Conservation (phyloP, 92 coral and sea anemone species). For the Anthopleura xanthogrammica region DNA sequence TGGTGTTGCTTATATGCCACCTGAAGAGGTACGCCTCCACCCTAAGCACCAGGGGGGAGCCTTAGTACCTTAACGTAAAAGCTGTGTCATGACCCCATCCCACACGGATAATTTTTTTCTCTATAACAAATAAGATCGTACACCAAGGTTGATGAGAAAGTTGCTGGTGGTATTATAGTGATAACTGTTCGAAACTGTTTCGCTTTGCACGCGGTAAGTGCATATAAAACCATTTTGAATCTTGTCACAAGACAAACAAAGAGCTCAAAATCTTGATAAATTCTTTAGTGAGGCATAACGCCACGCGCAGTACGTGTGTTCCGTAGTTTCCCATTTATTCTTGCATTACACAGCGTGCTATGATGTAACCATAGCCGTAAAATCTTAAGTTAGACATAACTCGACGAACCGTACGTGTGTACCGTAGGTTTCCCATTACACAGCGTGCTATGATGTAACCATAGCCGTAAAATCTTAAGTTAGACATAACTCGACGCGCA, state of each 20-base stretch:
- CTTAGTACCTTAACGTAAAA: conserved; percentile 2
- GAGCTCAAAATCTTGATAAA: too few relatives aligned
- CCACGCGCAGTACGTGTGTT: background rate
- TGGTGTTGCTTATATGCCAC: conserved; percentile 84
- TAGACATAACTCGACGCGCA: background rate
- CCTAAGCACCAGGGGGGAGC: conserved; percentile 18
- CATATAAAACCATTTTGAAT: too few relatives aligned
- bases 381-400: too few relatives aligned
- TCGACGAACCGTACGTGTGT: background rate
- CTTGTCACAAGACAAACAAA: too few relatives aligned
- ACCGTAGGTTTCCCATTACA: background rate
- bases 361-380: too few relatives aligned
- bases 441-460: background rate
- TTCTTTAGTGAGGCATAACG: background rate
- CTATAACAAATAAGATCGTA: background rate
- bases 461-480: too few relatives aligned
- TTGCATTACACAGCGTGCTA: background rate
- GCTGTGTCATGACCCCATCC: background rate
- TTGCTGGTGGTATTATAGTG: too few relatives aligned
- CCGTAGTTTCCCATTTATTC: background rate
- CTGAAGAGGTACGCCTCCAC: conserved; percentile 61
- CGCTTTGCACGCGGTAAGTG: too few relatives aligned
- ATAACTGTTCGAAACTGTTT: too few relatives aligned
- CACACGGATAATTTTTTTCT: background rate
- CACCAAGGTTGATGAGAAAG: background rate